phyloP scores from a whole-genome alignment of 2,113 vertebrate genomes.

The Amphilophus citrinellus region DNA sequence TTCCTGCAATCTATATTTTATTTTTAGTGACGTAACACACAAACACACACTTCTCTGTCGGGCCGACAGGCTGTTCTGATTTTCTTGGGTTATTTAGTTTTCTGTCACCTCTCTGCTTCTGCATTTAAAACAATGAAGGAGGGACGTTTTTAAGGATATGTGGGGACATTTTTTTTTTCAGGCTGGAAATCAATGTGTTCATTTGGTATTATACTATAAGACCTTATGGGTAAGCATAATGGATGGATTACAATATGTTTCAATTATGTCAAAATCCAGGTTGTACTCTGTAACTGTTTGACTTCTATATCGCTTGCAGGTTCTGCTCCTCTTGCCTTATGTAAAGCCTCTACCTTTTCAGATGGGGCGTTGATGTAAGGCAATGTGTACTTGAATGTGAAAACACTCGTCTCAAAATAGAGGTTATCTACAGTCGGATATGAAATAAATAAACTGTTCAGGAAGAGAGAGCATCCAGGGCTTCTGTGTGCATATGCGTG shows the following conservation, averaged over 20 bases:
- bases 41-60: slow-evolving; percentile 47
- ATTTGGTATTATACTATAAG: slow-evolving; percentile 55
- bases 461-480: slow-evolving; percentile 56
- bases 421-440: slow-evolving; percentile 68
- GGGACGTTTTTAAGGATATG: neutral
- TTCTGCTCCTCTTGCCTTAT: slow-evolving; percentile 75
- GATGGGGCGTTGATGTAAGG: slow-evolving; percentile 58
- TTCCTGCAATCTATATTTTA: slow-evolving; percentile 34
- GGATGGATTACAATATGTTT: slow-evolving; percentile 54
- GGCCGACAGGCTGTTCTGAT: slow-evolving; percentile 12
- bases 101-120: slow-evolving; percentile 2
- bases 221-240: slow-evolving; percentile 33
- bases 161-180: slow-evolving; percentile 42
- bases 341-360: slow-evolving; percentile 64
- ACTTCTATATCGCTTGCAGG: slow-evolving; percentile 69
- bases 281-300: slow-evolving; percentile 70
- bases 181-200: slow-evolving; percentile 36
- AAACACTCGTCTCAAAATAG: slow-evolving; percentile 75
- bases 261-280: slow-evolving; percentile 60
- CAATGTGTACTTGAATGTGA: slow-evolving; percentile 79
- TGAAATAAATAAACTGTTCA: slow-evolving; percentile 74
- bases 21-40: slow-evolving; percentile 51
- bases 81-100: slow-evolving; percentile 34
- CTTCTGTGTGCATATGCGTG: slow-evolving; percentile 20
- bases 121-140: neutral